Evolutionary conservation across 2,888 invertebrate species (phyloP).

Genomic region (Anthrax anthrax): DNA sequence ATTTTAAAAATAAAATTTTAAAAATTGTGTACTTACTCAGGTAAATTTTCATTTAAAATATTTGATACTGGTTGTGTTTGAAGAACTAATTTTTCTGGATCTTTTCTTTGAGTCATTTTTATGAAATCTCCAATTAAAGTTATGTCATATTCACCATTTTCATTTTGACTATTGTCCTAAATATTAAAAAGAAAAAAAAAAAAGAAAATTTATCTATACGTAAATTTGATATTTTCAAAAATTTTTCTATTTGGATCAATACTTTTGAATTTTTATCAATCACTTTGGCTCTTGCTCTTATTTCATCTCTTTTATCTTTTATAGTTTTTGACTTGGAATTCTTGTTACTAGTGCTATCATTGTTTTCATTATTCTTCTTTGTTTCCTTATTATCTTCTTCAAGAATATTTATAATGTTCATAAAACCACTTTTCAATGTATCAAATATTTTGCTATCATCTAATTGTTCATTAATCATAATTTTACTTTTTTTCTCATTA

Average conservation of each 20-base stretch:
- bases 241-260: neutral
- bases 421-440: neutral
- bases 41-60: neutral
- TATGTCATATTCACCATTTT: neutral
- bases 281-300: neutral
- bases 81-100: neutral
- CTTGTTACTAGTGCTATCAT: neutral
- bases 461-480: neutral
- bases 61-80: neutral
- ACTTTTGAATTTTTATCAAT: no score
- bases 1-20: no score
- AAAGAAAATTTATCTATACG: no score
- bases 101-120: neutral
- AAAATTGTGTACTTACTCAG: neutral
- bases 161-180: neutral
- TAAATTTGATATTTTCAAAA: neutral
- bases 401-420: slow-evolving; percentile 1
- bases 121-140: neutral
- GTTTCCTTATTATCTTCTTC: neutral
- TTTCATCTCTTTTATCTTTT: neutral
- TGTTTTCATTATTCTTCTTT: neutral
- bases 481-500: slow-evolving; percentile 12
- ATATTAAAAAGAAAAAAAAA: neutral
- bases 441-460: neutral
- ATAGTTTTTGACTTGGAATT: no score